Conservation (phyloP, 2,797 vertebrate species). For the Tauraco hartlaubi region DNA sequence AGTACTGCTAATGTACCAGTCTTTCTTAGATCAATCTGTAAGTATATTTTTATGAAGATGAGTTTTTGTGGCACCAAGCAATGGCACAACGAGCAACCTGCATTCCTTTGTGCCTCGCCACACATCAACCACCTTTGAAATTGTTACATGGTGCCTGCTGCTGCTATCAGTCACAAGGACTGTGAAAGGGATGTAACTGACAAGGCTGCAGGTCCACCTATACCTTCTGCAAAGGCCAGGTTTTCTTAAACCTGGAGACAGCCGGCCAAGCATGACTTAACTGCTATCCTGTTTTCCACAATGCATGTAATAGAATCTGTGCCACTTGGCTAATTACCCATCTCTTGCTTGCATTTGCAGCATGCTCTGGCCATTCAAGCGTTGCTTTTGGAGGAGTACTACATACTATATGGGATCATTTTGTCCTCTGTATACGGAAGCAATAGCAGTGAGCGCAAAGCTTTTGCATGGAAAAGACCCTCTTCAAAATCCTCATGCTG, state of each 20-base stretch:
- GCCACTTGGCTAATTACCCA: background rate
- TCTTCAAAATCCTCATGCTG: background rate
- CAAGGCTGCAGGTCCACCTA: background rate
- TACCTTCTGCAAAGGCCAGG: background rate
- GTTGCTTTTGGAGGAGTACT: background rate
- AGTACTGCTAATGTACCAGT: background rate
- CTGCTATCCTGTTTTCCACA: background rate
- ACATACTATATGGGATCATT: background rate
- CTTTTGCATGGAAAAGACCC: background rate
- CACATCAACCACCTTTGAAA: background rate
- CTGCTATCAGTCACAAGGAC: background rate
- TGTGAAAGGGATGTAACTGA: background rate
- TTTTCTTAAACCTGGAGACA: background rate
- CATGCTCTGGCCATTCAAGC: background rate
- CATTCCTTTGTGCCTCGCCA: background rate
- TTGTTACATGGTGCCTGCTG: background rate
- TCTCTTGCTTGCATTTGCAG: background rate
- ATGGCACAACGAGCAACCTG: background rate
- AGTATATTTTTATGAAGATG: background rate
- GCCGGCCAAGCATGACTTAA: background rate
- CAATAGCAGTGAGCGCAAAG: background rate
- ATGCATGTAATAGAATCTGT: background rate
- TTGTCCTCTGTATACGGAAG: background rate
- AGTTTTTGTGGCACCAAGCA: background rate
- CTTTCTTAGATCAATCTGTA: background rate